Percentiles rank a stretch among this genome's conserved stretches.
These are phyloP conservation scores for Rhabdomys dilectus DNA, from an alignment of 2,113 vertebrate genomes.

Conservation along the genomic window DNA sequence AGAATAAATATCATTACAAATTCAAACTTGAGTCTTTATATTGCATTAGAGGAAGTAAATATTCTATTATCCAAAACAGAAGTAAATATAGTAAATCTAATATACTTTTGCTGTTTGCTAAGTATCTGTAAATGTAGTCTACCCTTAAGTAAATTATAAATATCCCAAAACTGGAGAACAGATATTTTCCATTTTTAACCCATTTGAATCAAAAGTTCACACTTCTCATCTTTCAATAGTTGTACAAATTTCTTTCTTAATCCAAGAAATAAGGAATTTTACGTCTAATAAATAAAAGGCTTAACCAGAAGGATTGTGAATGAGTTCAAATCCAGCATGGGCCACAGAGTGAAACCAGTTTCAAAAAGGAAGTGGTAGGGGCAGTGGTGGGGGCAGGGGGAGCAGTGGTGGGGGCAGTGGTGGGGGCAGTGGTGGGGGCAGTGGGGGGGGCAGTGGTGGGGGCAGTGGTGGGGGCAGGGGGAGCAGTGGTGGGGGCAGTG, in stretches of 20 bases:
- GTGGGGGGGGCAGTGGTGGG: no score
- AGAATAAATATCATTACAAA: conserved; percentile 40
- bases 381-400: no score
- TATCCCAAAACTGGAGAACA: conserved; percentile 1
- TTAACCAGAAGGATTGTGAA: neutral
- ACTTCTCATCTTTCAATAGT: neutral
- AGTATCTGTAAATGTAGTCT: neutral
- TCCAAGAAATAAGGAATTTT: neutral
- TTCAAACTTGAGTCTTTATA: conserved; percentile 56
- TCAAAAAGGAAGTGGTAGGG: neutral
- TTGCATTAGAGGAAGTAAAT: neutral
- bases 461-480: no score
- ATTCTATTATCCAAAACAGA: conserved; percentile 13
- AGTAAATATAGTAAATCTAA: conserved; percentile 40
- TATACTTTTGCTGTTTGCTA: conserved; percentile 40
- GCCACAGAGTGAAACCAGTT: neutral
- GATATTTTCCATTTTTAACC: neutral
- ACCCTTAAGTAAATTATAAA: conserved; percentile 16
- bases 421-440: no score
- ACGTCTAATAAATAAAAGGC: neutral
- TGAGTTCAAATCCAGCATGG: neutral
- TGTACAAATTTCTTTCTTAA: neutral
- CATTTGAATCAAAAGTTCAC: neutral
- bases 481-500: no score
- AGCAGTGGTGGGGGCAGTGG: no score